Base-by-base conservation (phyloP, 1,140 invertebrate genomes). In the Oreohelix idahoensis region DNA sequence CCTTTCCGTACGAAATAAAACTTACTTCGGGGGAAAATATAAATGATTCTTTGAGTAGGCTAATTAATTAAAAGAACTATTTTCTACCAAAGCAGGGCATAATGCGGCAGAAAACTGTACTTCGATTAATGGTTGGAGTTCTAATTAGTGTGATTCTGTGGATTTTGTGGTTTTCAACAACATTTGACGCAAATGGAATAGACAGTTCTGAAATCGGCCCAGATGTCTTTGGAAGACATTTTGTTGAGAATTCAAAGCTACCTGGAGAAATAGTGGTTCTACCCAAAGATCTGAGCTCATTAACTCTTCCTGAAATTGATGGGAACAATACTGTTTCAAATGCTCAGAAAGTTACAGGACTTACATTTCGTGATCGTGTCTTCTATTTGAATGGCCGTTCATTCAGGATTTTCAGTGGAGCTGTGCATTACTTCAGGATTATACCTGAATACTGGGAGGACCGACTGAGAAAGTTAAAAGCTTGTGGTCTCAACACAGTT, bases 371-470 rank as follows among this genome's bases (percentile, higher is more conserved):
- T 45, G 82, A 89, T 63, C 78, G 88, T 51, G 51, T 88, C 53
- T 92, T 92, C 84, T 88, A 85, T 58, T 84, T 92, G 17, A 86
- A 89, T 76, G 89, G 87, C 1, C 87, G 87, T 78, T 84, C 85
- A 35, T 87, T 92, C 39, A 83, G 86, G 13, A 89, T 93, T 23
- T 83, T 93, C 13, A 92, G 92, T 85, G 94, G 94, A 10, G 91
- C 94, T 13, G 92, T 94, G 81, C 94, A 94, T 86, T 94, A 94
- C 87, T 94, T 94, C 85, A 89, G 94, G 13, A 90, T 94, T 49
- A 90, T 93, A 69, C 93, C 93, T 0, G 88, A 91, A 29, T 92
- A 93, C 79, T 94, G 94, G 94, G 83, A 89, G 81, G 93, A 94
- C 84, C 87, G 94, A 32, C 85, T 94, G 92, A 92, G 79, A 92